Evolutionary conservation across 2,113 vertebrate species (phyloP).

Genomic region (Hippocampus abdominalis): DNA sequence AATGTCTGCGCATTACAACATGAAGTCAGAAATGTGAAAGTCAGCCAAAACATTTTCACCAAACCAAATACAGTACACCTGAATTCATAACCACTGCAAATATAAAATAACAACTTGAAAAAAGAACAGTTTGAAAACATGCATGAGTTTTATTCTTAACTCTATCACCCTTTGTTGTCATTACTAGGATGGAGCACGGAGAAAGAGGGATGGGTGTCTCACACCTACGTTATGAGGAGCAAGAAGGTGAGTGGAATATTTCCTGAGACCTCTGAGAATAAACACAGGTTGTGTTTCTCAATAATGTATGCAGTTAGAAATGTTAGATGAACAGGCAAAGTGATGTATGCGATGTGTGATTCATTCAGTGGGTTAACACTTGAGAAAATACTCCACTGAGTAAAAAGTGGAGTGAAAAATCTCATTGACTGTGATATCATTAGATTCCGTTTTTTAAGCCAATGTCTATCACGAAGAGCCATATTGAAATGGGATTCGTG

Average conservation of each 20-base stretch:
- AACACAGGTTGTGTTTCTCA: background rate
- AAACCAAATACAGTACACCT: background rate
- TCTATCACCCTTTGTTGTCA: background rate
- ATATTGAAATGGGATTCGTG: background rate
- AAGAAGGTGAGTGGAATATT: constrained; percentile 75
- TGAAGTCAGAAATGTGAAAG: background rate
- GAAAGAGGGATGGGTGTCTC: constrained; percentile 68
- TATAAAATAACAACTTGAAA: background rate
- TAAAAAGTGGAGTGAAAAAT: background rate
- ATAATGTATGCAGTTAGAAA: background rate
- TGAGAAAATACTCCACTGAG: no score
- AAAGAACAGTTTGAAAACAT: background rate
- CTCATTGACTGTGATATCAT: background rate
- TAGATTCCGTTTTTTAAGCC: background rate
- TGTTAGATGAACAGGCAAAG: background rate
- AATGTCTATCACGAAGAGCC: background rate
- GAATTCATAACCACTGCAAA: background rate
- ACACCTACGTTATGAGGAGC: constrained; percentile 78
- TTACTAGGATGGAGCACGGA: constrained; percentile 78
- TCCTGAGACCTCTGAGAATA: background rate
- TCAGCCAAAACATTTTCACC: background rate
- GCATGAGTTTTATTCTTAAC: constrained; percentile 1
- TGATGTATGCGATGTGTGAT: background rate
- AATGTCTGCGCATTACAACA: background rate
- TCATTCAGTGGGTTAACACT: no score